A percentile compares a stretch with the other conserved stretches of the same genome.
These are phyloP conservation scores for Apogon talboti DNA, from an alignment of 2,797 vertebrate species.

Conservation along the genomic window DNA sequence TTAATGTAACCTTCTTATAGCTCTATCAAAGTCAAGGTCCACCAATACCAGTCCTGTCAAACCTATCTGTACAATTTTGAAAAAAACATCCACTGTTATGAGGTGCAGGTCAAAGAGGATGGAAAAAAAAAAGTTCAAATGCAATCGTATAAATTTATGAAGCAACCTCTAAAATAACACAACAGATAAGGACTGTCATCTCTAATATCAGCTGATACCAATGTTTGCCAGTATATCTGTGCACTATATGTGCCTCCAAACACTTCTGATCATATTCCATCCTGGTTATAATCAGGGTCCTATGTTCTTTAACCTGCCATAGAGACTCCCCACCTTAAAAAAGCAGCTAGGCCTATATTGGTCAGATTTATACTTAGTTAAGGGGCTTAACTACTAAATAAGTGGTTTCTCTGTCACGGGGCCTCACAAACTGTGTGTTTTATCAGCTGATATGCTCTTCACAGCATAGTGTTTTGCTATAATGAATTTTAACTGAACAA, in stretches of 20 bases:
- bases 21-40: too few species aligned
- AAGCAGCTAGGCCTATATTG: conserved; percentile 24
- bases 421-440: conserved; percentile 26
- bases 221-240: too few species aligned
- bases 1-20: too few species aligned
- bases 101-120: too few species aligned
- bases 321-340: conserved; percentile 48
- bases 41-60: too few species aligned
- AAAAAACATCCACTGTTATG: too few species aligned
- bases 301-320: conserved; percentile 22
- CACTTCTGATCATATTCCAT: not conserved
- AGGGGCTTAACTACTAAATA: conserved; percentile 19
- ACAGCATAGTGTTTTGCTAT: conserved; percentile 32
- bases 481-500: conserved; percentile 33
- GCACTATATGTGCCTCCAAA: not conserved
- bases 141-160: too few species aligned
- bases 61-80: too few species aligned
- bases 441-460: conserved; percentile 32
- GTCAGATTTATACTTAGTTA: conserved; percentile 21
- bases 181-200: too few species aligned
- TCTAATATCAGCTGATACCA: too few species aligned
- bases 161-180: too few species aligned
- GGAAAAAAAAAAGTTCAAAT: too few species aligned
- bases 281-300: not conserved
- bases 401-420: conserved; percentile 2